A percentile compares a stretch with the other conserved stretches of the same genome.
phyloP scores from a whole-genome alignment of 2,797 vertebrate genomes.

The Sebastes cheni region DNA sequence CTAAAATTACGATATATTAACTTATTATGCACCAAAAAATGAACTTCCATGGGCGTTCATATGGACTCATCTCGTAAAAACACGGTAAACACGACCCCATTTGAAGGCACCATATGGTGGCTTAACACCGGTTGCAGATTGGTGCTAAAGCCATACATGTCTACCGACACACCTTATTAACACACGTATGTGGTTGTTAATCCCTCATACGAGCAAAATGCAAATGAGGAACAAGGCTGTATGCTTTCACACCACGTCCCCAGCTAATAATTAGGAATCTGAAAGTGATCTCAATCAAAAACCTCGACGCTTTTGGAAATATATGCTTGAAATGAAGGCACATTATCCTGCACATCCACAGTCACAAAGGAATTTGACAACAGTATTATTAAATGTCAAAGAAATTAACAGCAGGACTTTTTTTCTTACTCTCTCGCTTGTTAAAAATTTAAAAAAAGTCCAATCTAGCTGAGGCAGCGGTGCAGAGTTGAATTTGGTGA shows the following conservation, averaged over 20 bases:
- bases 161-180: neutral
- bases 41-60: too few relatives aligned
- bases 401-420: neutral
- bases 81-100: too few relatives aligned
- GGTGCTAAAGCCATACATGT: conserved; percentile 4
- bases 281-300: neutral
- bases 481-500: neutral
- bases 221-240: neutral
- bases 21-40: too few relatives aligned
- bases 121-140: neutral
- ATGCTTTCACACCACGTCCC: neutral
- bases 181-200: neutral
- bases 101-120: neutral
- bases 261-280: neutral
- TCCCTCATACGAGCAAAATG: conserved; percentile 9
- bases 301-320: neutral
- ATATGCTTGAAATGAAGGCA: conserved; percentile 3
- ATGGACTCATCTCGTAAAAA: neutral
- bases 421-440: neutral
- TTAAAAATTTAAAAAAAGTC: neutral
- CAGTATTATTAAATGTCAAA: conserved; percentile 14
- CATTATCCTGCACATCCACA: neutral
- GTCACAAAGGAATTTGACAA: neutral
- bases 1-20: too few relatives aligned
- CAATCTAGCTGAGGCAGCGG: neutral